Evolutionary conservation across 2,113 vertebrate species (phyloP).

Genomic region (Boleophthalmus pectinirostris): DNA sequence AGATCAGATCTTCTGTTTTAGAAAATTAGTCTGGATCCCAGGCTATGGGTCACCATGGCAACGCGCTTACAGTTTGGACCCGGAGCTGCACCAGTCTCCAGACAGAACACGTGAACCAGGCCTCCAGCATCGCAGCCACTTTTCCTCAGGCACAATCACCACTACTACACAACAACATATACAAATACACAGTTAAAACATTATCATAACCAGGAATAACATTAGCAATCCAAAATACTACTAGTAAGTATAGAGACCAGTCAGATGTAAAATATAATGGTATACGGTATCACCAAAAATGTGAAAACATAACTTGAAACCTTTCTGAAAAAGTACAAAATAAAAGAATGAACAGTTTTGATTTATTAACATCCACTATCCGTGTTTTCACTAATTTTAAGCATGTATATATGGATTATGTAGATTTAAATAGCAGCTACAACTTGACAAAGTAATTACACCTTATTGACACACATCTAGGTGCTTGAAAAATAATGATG

Average conservation of each 20-base stretch:
- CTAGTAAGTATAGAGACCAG: background rate
- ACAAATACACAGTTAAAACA: background rate
- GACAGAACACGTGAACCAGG: constrained; percentile 57
- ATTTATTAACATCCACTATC: too few species aligned
- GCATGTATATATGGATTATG: too few species aligned
- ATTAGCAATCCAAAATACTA: background rate
- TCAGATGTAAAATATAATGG: background rate
- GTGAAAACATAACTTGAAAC: too few species aligned
- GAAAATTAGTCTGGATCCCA: background rate
- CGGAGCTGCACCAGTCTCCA: constrained; percentile 69
- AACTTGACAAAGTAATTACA: too few species aligned
- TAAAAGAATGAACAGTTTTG: too few species aligned
- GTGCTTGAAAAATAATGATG: too few species aligned
- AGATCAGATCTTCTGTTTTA: background rate
- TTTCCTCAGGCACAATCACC: constrained; percentile 18
- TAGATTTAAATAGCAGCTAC: too few species aligned
- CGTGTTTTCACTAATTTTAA: too few species aligned
- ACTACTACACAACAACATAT: constrained; percentile 1
- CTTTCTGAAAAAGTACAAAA: too few species aligned
- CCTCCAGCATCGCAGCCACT: constrained; percentile 37
- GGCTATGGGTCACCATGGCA: constrained; percentile 74
- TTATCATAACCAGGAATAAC: background rate
- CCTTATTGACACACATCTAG: too few species aligned
- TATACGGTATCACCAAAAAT: background rate
- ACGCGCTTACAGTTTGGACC: constrained; percentile 74